These are phyloP conservation scores for Leptogaster cylindrica DNA, from an alignment of 2,888 invertebrate genomes.

Conservation along the genomic window DNA sequence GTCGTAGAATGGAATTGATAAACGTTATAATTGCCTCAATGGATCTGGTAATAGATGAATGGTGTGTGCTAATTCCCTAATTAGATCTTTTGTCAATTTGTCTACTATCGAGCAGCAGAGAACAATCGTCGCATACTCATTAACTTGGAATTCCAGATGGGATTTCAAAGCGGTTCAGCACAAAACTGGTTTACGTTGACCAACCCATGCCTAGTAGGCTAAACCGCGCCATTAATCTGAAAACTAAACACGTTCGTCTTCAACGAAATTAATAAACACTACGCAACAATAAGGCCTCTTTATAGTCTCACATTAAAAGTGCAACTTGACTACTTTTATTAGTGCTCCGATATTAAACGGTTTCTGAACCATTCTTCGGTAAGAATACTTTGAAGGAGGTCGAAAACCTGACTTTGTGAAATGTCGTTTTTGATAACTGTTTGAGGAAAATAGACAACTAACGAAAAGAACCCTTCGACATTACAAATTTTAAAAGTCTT, in stretches of 20 bases:
- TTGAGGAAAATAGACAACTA: too few species aligned
- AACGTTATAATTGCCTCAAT: not conserved
- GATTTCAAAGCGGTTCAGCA: not conserved
- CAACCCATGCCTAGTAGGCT: not conserved
- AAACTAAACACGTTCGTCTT: conserved; percentile 6
- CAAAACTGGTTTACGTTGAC: not conserved
- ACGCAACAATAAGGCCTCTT: not conserved
- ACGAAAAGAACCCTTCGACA: too few species aligned
- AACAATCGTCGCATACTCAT: not conserved
- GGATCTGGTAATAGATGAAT: conserved; percentile 1
- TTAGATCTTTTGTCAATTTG: not conserved
- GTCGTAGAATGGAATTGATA: not conserved
- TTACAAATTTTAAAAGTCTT: too few species aligned
- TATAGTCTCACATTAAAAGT: not conserved
- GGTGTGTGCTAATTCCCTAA: not conserved
- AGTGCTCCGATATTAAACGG: too few species aligned
- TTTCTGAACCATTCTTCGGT: too few species aligned
- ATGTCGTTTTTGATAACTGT: too few species aligned
- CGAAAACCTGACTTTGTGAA: too few species aligned
- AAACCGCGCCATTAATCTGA: not conserved
- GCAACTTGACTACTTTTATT: too few species aligned
- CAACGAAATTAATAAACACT: not conserved
- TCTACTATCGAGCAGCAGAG: not conserved
- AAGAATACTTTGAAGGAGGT: too few species aligned
- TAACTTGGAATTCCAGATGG: not conserved